Evolutionary conservation across 2,797 vertebrate species (phyloP).

Genomic region (Borostomias antarcticus): DNA sequence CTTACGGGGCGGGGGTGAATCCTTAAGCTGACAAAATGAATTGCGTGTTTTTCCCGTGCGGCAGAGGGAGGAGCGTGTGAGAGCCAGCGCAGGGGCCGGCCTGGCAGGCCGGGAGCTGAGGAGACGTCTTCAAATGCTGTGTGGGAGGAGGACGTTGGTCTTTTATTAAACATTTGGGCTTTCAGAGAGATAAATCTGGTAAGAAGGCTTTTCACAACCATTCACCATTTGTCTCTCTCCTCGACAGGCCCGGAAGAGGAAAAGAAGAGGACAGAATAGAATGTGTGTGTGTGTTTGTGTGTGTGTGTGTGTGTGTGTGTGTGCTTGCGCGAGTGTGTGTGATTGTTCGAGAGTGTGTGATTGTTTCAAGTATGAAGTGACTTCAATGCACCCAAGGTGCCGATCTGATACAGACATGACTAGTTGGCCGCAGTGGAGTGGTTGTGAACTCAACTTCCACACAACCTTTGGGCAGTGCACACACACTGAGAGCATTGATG

Average conservation of each 20-base stretch:
- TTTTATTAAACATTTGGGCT: constrained; percentile 31
- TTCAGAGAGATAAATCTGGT: constrained; percentile 39
- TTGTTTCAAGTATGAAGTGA: background rate
- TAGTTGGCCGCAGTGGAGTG: background rate
- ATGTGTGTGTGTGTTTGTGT: background rate
- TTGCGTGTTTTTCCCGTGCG: background rate
- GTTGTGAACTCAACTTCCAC: background rate
- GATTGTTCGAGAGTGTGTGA: background rate
- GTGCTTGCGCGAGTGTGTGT: background rate
- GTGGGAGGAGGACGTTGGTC: constrained; percentile 15
- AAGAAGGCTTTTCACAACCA: constrained; percentile 14
- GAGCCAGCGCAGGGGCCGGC: constrained; percentile 7
- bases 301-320: background rate
- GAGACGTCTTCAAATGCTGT: constrained; percentile 10
- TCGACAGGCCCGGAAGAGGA: constrained; percentile 13
- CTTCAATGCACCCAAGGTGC: background rate
- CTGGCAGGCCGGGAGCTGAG: constrained; percentile 2
- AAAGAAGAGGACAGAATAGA: background rate
- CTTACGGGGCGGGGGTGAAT: background rate
- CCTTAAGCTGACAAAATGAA: constrained; percentile 19
- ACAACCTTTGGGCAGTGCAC: too few species aligned
- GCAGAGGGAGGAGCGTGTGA: background rate
- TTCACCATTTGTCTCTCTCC: constrained; percentile 2
- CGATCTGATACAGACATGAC: background rate
- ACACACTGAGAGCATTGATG: too few species aligned